Evolutionary conservation across 2,797 vertebrate genomes (phyloP).

Genomic region (Premnoplex brunnescens): DNA sequence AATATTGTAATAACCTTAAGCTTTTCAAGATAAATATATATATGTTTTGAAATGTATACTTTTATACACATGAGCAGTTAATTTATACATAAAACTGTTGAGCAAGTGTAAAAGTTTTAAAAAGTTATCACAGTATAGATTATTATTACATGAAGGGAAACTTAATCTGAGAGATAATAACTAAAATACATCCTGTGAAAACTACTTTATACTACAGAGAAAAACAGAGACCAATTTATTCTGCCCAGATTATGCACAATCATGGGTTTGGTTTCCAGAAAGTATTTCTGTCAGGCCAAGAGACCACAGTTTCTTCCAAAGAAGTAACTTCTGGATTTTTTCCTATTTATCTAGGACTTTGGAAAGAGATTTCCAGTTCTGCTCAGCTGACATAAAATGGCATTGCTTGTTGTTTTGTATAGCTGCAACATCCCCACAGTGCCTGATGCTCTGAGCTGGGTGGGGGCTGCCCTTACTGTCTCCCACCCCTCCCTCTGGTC

Average conservation of each 20-base stretch:
- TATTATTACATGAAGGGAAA: background rate
- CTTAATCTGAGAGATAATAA: background rate
- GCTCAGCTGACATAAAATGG: background rate
- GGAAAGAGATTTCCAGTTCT: background rate
- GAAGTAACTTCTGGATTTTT: background rate
- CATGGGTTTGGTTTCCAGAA: background rate
- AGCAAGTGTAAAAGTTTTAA: background rate
- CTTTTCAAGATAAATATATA: background rate
- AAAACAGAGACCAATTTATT: background rate
- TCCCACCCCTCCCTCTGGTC: background rate
- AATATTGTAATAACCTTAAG: background rate
- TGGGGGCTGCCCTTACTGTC: background rate
- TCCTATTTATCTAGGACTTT: background rate
- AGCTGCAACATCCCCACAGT: background rate
- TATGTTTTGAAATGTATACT: background rate
- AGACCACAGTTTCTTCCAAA: background rate
- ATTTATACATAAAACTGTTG: background rate
- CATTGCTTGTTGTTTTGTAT: background rate
- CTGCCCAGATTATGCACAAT: background rate
- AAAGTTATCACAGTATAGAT: background rate
- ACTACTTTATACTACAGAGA: background rate
- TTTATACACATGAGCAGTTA: background rate
- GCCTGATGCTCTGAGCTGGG: background rate
- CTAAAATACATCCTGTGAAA: background rate
- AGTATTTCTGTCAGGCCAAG: background rate